Evolutionary conservation across 2,113 vertebrate species (phyloP).

Genomic region (Brachypteracias leptosomus): DNA sequence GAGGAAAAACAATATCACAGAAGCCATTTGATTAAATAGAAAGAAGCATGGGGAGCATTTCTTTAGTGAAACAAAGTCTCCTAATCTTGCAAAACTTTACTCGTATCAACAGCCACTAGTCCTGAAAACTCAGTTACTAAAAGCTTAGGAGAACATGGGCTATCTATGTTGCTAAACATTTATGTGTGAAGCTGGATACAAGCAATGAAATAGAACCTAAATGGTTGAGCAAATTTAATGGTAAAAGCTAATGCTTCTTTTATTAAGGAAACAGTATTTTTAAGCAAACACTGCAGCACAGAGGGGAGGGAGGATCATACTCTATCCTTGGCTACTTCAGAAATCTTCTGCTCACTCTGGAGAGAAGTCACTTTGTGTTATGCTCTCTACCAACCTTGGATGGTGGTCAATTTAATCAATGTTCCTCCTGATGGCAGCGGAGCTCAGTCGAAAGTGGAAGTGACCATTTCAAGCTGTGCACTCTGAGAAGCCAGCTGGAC

Average conservation of each 20-base stretch:
- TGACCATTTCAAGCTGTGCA: slow-evolving; percentile 42
- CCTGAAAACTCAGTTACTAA: neutral
- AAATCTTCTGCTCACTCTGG: neutral
- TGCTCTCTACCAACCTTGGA: slow-evolving; percentile 23
- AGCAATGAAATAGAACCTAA: neutral
- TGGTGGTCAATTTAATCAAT: slow-evolving; percentile 35
- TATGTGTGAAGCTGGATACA: neutral
- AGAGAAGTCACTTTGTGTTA: neutral
- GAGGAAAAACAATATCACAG: neutral
- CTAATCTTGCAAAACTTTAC: neutral
- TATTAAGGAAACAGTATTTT: slow-evolving; percentile 2
- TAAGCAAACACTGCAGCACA: neutral
- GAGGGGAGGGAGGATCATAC: neutral
- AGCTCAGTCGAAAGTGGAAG: slow-evolving; percentile 17
- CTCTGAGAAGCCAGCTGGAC: slow-evolving; percentile 41
- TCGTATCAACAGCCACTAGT: neutral
- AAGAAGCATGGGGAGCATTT: neutral
- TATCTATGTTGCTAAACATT: neutral
- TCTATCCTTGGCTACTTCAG: neutral
- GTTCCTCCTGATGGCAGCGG: slow-evolving; percentile 41
- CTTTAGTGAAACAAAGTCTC: neutral
- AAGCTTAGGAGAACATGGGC: neutral
- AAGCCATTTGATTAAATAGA: neutral
- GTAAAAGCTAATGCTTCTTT: neutral
- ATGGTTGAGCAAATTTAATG: neutral